Percentiles rank a stretch among this genome's conserved stretches.
Conservation (phyloP, 2,888 invertebrate genomes). For the Polyommatus icarus region DNA sequence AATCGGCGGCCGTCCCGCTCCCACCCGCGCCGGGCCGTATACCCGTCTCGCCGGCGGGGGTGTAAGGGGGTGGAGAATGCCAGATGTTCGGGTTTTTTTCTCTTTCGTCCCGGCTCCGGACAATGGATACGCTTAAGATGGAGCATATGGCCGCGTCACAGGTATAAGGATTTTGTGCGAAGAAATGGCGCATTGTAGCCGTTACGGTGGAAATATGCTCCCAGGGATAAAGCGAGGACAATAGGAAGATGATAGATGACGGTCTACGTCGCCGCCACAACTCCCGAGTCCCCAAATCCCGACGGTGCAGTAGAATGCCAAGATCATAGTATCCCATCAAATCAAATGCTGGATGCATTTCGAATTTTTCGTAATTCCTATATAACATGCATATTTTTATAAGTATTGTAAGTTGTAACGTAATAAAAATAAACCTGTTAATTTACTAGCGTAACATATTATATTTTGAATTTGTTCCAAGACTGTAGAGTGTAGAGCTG, state of each 20-base stretch:
- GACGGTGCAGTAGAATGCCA: not conserved
- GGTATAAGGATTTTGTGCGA: slow-evolving; percentile 46
- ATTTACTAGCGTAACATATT: not conserved
- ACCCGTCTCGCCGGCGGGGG: slow-evolving; percentile 51
- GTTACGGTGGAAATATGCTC: slow-evolving; percentile 14
- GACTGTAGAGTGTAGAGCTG: not conserved
- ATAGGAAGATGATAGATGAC: not conserved
- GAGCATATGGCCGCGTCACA: slow-evolving; percentile 52
- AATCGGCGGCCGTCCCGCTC: slow-evolving; percentile 25
- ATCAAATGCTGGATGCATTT: too few relatives aligned
- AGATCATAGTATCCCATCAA: not conserved
- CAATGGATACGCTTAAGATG: slow-evolving; percentile 53
- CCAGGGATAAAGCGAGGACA: not conserved
- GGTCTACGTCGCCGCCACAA: not conserved
- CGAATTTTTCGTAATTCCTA: too few relatives aligned
- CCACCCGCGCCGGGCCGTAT: slow-evolving; percentile 34
- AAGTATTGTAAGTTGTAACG: too few relatives aligned
- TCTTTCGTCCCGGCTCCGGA: slow-evolving; percentile 53
- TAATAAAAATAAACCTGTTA: not conserved
- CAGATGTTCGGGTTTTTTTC: slow-evolving; percentile 60
- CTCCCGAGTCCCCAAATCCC: not conserved
- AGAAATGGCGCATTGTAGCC: slow-evolving; percentile 31
- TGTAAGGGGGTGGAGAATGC: slow-evolving; percentile 56
- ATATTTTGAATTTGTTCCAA: not conserved
- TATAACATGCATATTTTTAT: too few relatives aligned